These are phyloP conservation scores for Desoria tigrina DNA, from an alignment of 2,888 invertebrate genomes.

Conservation along the genomic window DNA sequence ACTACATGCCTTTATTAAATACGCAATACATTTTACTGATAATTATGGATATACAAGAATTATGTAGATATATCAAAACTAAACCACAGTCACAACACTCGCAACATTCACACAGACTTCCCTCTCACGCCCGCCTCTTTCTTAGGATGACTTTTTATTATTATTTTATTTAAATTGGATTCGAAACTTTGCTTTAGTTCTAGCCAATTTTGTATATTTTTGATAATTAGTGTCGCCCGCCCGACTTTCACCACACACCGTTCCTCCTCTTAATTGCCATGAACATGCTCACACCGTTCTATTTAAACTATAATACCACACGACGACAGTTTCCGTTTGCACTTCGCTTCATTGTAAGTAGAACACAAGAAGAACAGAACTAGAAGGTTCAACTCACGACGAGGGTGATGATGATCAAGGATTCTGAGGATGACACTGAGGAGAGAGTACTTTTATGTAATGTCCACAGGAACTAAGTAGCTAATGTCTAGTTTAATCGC, in stretches of 20 bases:
- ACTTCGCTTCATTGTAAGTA: neutral
- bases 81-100: constrained; percentile 3
- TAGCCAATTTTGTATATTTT: neutral
- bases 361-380: neutral
- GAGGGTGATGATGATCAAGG: neutral
- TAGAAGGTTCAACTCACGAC: neutral
- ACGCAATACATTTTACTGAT: neutral
- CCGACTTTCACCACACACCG: neutral
- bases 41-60: neutral
- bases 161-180: neutral
- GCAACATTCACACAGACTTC: neutral
- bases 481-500: neutral
- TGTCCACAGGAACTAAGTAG: neutral
- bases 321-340: neutral
- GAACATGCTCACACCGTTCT: neutral
- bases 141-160: neutral
- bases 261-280: neutral
- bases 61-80: neutral
- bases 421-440: neutral
- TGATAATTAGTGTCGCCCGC: neutral
- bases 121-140: neutral
- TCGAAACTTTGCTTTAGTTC: neutral
- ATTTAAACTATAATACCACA: neutral
- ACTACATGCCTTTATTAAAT: neutral
- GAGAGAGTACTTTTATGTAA: neutral